These are phyloP conservation scores for Crepidodera aurea DNA, from an alignment of 2,888 invertebrate species.

Conservation along the genomic window DNA sequence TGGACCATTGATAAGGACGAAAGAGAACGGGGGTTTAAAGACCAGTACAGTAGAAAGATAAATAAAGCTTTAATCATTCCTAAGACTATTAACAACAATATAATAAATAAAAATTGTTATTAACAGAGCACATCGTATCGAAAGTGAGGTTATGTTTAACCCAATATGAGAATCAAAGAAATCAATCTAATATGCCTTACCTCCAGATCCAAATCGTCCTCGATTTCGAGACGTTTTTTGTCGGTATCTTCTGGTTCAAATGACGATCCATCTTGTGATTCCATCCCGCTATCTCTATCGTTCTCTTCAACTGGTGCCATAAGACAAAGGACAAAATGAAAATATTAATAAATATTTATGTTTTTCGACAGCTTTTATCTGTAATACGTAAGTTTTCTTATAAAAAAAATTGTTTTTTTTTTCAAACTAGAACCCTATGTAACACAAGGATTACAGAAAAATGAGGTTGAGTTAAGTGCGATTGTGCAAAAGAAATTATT, in stretches of 20 bases:
- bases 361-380: background rate
- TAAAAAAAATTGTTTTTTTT: background rate
- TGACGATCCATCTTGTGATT: constrained; percentile 61
- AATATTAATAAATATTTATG: background rate
- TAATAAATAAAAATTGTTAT: no score
- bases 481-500: background rate
- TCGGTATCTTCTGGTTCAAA: constrained; percentile 52
- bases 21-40: no score
- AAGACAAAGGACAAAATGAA: constrained; percentile 48
- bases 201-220: constrained; percentile 59
- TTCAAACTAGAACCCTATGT: no score
- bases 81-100: no score
- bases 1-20: no score
- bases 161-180: background rate
- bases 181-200: constrained; percentile 47
- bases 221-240: constrained; percentile 57
- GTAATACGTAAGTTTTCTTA: background rate
- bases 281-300: constrained; percentile 66
- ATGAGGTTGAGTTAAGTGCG: background rate
- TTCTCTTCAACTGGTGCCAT: constrained; percentile 63
- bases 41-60: no score
- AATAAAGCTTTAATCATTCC: no score
- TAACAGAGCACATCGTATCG: no score
- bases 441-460: background rate
- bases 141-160: constrained; percentile 43